Percentiles rank a stretch among this genome's conserved stretches.
Evolutionary conservation across 1,140 invertebrate species (phyloP).

Genomic region (Vanessa tameamea): DNA sequence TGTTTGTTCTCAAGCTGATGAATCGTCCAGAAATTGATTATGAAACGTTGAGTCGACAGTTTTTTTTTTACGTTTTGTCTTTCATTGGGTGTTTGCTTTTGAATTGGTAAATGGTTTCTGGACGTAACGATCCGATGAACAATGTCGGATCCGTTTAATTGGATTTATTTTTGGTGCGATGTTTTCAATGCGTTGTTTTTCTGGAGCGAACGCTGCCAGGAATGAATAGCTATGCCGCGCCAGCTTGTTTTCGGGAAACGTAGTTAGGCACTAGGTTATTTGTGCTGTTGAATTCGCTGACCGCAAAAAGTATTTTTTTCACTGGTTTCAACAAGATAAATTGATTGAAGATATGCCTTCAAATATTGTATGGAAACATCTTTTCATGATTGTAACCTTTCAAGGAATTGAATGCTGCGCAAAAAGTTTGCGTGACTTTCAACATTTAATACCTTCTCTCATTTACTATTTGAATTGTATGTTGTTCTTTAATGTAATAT

Average conservation of each 20-base stretch:
- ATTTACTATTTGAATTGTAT: not conserved
- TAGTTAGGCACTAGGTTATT: constrained; percentile 36
- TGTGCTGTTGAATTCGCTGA: constrained; percentile 25
- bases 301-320: constrained; percentile 30
- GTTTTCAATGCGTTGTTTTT: constrained; percentile 37
- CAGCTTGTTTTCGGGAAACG: constrained; percentile 32
- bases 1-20: constrained; percentile 42
- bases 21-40: constrained; percentile 65
- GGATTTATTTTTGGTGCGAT: constrained; percentile 53
- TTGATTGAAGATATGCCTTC: constrained; percentile 1
- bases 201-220: constrained; percentile 17
- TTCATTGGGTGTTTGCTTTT: constrained; percentile 50
- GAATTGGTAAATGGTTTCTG: constrained; percentile 56
- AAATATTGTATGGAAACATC: not conserved
- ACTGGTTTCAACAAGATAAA: constrained; percentile 18
- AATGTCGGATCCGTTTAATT: constrained; percentile 59
- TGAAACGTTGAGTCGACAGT: constrained; percentile 67
- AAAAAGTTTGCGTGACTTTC: not conserved
- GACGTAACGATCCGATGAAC: constrained; percentile 54
- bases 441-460: not conserved
- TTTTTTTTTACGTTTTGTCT: constrained; percentile 58
- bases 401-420: not conserved
- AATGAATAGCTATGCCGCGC: constrained; percentile 32
- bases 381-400: not conserved
- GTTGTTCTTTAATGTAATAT: not conserved